Base-by-base conservation (phyloP, 2,113 vertebrate species). In the Mormoops blainvillei region DNA sequence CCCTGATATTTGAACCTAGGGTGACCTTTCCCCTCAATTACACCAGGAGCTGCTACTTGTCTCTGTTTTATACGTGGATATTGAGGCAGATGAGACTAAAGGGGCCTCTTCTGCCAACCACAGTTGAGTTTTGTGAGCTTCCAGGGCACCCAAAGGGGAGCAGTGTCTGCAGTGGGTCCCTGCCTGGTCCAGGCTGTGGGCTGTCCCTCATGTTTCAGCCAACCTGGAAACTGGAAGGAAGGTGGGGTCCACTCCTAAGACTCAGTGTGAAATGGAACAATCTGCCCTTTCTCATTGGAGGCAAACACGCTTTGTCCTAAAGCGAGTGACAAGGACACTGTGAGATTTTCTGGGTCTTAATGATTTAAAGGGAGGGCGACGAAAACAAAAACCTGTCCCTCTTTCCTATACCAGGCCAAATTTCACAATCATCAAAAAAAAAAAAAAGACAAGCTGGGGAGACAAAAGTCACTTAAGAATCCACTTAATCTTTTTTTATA, bases 201-300 rank as follows among this genome's bases (percentile, higher is more conserved):
- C 2, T 33, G 45, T 81, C 63, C 5, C 33, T 41, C 14, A 0
- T 0, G 0, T 36, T 70, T 68, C 54, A 24, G 41, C 18, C 70
- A 33, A 54, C 18, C 52, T 24, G 28, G 88, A 45, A 65, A 26
- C 0, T 22, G 3, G 16, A 16, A 19, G 7, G 38, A 52, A 28
- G 4, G 31, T 4, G 26, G 38, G 5, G 54, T 54, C 36, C 48
- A 73, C 36, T 5, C 41, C 12, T 22, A 73, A 36, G 24, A 28
- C 70, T 65, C 50, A 1, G 38, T 7, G 13, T 7, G 58, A 50
- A 63, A 65, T 48, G 38, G 9, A 50, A 36, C 26, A n/a, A 2
- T 2, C 78, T 28, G 3, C 5, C 14, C 70, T 36, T 43, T 31
- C 18, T 13, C 28, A 0, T 0, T 1, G 0, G 22, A 26, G 5